Base-by-base conservation (phyloP, 2,797 vertebrate species). In the Dicrostonyx torquatus region DNA sequence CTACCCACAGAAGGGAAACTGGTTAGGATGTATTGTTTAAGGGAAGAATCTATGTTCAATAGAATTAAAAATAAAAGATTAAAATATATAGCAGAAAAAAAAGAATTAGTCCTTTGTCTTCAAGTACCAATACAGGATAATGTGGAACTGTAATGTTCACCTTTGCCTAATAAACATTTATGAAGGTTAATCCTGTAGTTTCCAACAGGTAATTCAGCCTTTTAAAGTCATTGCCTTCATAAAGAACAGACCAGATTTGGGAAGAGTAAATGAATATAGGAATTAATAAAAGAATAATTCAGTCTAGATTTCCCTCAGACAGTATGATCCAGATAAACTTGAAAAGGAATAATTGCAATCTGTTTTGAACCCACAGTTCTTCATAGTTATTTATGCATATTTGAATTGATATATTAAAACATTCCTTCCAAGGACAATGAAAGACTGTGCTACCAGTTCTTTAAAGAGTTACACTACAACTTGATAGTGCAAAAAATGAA, bases 401-500 rank as follows among this genome's bases (percentile, higher is more conserved):
- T 77, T 94, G 79, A 87, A 89, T 22, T 18, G 12, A 60, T 50
- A 48, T 2, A 37, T 91, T 87, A 68, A 92, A 86, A 26, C 48
- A 70, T 53, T 1, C 40, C 43, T 92, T 14, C 64, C 31, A 43
- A 45, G 26, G 40, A n/a, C 76, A 77, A 79, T 31, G 50, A 8
- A 76, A 95, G 50, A 13, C 22, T 90, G 5, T 60, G 4, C 55
- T 14, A 2, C 13, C 93, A 37, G 22, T n/a, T 95, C 92, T 93
- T 45, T 70, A 66, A 86, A 93, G 62, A 89, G 26, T 87, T 13
- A 9, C 13, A 89, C 95, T 91, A 50, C 53, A 86, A 66, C 68
- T 86, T 72, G 26, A 78, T 76, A 79, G 66, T 70, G 55, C 48
- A 90, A 89, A 86, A 53, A 72, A 37, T 94, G 53, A 92, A 95